Evolutionary conservation across 2,888 invertebrate species (phyloP).

Genomic region (Siphlonurus alternatus): DNA sequence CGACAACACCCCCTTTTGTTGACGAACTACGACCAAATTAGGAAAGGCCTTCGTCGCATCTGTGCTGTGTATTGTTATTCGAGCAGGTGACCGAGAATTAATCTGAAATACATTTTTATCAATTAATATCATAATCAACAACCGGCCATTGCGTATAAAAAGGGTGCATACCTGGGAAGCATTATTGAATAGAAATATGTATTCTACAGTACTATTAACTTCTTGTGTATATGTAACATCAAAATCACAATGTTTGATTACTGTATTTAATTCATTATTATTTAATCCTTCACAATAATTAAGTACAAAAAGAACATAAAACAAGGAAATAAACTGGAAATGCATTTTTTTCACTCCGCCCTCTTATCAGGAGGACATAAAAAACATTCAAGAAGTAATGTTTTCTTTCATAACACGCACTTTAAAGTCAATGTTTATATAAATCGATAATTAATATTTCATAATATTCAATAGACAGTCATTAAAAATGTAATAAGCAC

Average conservation of each 20-base stretch:
- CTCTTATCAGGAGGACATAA: too few relatives aligned
- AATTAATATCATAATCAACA: neutral
- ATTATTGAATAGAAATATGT: neutral
- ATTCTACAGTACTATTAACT: neutral
- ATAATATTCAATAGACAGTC: neutral
- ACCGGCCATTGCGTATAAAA: neutral
- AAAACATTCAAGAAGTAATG: neutral
- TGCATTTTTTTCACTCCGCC: too few relatives aligned
- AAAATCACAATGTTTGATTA: neutral
- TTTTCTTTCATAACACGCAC: neutral
- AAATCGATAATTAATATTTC: neutral
- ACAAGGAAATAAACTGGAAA: neutral
- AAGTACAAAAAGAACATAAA: neutral
- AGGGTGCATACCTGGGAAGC: neutral
- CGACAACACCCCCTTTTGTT: constrained; percentile 55
- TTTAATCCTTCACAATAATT: neutral
- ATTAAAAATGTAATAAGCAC: neutral
- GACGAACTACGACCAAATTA: constrained; percentile 52
- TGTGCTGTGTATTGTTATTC: constrained; percentile 13
- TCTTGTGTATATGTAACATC: neutral
- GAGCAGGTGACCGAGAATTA: constrained; percentile 11
- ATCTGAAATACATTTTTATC: neutral
- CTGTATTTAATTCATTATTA: neutral
- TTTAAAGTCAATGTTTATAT: neutral
- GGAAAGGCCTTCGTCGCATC: constrained; percentile 39